These are phyloP conservation scores for Drosophila picticornis DNA, from an alignment of 2,888 invertebrate species.

Conservation along the genomic window DNA sequence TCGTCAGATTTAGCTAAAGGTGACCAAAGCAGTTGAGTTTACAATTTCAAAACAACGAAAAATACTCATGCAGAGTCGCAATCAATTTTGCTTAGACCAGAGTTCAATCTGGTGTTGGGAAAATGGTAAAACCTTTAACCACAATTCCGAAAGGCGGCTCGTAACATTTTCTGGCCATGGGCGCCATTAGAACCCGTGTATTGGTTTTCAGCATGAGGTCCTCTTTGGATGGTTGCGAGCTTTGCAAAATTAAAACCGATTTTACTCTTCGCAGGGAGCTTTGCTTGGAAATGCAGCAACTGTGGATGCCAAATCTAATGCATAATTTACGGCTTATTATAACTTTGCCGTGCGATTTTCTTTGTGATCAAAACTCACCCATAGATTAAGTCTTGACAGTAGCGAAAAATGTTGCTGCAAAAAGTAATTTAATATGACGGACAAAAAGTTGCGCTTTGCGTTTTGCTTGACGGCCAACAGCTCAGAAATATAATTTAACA, in stretches of 20 bases:
- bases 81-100: neutral
- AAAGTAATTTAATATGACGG: conserved; percentile 25
- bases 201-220: neutral
- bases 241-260: conserved; percentile 31
- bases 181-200: conserved; percentile 1
- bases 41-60: neutral
- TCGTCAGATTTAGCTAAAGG: no score
- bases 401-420: conserved; percentile 12
- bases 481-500: conserved; percentile 44
- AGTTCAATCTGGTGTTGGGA: conserved; percentile 24
- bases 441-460: conserved; percentile 25
- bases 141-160: conserved; percentile 15
- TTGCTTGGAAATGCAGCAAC: conserved; percentile 27
- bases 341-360: neutral
- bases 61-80: neutral
- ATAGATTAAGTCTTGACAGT: neutral
- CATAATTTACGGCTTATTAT: conserved; percentile 26
- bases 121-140: conserved; percentile 63
- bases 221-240: conserved; percentile 19
- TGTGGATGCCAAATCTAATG: conserved; percentile 23
- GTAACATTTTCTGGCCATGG: conserved; percentile 29
- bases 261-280: conserved; percentile 2
- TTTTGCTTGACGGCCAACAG: conserved; percentile 25
- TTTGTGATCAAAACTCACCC: neutral
- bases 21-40: neutral